These are phyloP conservation scores for Periophthalmodon schlosseri DNA, from an alignment of 2,113 vertebrate genomes.

Conservation along the genomic window DNA sequence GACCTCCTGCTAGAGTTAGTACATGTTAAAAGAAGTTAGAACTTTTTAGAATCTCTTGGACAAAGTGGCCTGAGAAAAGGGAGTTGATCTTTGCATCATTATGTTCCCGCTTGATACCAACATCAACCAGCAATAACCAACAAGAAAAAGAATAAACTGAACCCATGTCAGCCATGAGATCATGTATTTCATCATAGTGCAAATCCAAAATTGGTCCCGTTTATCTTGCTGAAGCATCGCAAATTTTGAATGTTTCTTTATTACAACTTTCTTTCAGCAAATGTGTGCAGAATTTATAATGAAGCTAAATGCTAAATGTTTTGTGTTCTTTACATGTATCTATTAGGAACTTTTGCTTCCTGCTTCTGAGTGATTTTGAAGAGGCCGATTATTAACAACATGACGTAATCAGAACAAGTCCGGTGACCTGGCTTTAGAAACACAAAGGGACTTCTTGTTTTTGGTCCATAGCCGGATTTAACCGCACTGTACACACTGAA, in stretches of 20 bases:
- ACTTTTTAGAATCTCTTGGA: conserved; percentile 1
- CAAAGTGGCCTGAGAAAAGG: not conserved
- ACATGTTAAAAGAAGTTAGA: not conserved
- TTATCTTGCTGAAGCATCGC: no score
- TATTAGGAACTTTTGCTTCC: no score
- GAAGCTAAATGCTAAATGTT: no score
- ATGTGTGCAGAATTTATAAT: no score
- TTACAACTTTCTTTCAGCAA: no score
- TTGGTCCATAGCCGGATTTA: not conserved
- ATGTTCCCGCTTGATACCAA: not conserved
- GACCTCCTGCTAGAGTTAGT: not conserved
- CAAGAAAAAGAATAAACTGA: not conserved
- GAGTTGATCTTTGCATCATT: not conserved
- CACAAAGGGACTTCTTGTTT: not conserved
- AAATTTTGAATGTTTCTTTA: no score
- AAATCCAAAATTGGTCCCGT: no score
- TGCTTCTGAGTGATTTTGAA: no score
- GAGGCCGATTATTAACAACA: not conserved
- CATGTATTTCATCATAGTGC: no score
- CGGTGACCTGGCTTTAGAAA: not conserved
- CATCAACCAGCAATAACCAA: not conserved
- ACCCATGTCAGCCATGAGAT: no score
- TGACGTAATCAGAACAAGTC: not conserved
- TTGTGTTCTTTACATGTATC: no score
- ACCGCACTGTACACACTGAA: not conserved